phyloP scores from a whole-genome alignment of 2,113 vertebrate genomes.

The Prunella himalayana region DNA sequence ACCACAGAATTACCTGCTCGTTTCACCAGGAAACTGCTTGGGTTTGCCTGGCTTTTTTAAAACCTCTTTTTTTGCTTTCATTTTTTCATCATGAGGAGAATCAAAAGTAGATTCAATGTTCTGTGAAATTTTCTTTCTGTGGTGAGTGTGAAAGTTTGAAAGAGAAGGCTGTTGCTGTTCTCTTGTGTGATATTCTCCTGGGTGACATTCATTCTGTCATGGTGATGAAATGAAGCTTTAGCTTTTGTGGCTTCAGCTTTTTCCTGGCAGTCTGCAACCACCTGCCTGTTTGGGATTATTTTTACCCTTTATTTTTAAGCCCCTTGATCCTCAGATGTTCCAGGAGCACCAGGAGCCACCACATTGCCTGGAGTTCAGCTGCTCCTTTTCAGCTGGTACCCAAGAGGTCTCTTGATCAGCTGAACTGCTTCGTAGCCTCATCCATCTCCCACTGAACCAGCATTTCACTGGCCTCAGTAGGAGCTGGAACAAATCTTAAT shows the following conservation, averaged over 20 bases:
- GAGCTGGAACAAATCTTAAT: not conserved
- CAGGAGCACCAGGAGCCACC: not conserved
- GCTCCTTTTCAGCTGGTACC: not conserved
- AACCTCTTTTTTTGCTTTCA: not conserved
- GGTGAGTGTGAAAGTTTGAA: not conserved
- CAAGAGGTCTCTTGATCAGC: not conserved
- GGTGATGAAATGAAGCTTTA: not conserved
- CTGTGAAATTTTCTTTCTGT: not conserved
- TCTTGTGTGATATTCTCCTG: not conserved
- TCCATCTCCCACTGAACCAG: not conserved
- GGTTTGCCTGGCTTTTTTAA: not conserved
- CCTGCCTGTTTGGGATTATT: conserved; percentile 2
- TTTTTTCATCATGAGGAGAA: not conserved
- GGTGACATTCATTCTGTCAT: not conserved
- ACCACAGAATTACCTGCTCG: not conserved
- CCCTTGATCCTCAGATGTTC: not conserved
- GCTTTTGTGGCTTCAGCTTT: not conserved
- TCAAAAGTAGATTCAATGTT: not conserved
- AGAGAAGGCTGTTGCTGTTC: not conserved
- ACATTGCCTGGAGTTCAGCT: not conserved
- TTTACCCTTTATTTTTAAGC: not conserved
- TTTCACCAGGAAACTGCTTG: not conserved
- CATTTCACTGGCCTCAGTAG: not conserved
- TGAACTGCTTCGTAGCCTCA: not conserved
- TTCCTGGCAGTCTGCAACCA: not conserved